phyloP scores from a whole-genome alignment of 2,888 invertebrate species.

The Tinea pellionella region DNA sequence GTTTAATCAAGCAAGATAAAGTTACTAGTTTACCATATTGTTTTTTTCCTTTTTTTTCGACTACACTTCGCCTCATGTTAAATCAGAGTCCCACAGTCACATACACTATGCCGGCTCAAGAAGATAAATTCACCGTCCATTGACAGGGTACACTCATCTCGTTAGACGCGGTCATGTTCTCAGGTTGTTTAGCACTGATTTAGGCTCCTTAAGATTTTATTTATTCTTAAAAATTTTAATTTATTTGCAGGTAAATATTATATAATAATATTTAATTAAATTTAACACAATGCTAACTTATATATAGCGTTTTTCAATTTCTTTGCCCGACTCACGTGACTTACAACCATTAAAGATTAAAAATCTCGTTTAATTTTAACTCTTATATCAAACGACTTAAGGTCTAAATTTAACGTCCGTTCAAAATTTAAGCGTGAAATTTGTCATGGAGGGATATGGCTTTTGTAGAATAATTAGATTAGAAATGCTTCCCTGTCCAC shows the following conservation, averaged over 20 bases:
- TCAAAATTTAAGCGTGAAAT: not conserved
- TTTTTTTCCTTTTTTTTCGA: not conserved
- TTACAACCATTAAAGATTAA: slow-evolving; percentile 15
- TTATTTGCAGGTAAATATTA: too few species aligned
- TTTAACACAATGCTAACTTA: not conserved
- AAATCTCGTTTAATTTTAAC: slow-evolving; percentile 12
- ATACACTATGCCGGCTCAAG: too few species aligned
- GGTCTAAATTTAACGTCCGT: not conserved
- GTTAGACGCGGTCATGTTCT: too few species aligned
- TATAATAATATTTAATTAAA: not conserved
- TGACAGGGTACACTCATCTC: too few species aligned
- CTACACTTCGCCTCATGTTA: too few species aligned
- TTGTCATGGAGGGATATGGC: not conserved
- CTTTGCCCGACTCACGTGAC: slow-evolving; percentile 3
- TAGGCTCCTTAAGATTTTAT: too few species aligned
- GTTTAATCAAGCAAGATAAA: slow-evolving; percentile 15
- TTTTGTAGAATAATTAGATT: not conserved
- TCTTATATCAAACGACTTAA: not conserved
- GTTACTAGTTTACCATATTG: not conserved
- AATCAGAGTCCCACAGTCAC: too few species aligned
- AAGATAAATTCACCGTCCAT: too few species aligned
- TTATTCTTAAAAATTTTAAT: too few species aligned
- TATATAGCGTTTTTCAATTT: not conserved
- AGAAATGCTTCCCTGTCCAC: not conserved
- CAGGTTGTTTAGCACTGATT: too few species aligned